These are phyloP conservation scores for Pharmacophagus antenor DNA, from an alignment of 2,888 invertebrate genomes.

Conservation along the genomic window DNA sequence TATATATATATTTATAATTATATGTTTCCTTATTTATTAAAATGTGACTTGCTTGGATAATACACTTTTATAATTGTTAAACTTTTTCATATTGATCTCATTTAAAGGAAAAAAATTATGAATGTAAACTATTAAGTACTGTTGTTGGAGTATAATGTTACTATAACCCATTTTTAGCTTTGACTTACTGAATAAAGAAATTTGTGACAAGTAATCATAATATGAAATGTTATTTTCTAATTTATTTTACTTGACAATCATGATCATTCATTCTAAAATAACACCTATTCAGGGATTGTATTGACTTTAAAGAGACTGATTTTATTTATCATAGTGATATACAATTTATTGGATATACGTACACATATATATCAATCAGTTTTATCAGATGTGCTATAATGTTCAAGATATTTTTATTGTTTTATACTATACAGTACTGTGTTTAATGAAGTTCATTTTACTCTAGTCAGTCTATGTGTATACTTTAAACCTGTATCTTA, in stretches of 20 bases:
- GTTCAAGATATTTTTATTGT: neutral
- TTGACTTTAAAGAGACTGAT: conserved; percentile 50
- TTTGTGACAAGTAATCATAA: too few relatives aligned
- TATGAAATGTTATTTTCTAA: neutral
- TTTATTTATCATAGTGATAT: conserved; percentile 37
- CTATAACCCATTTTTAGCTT: too few relatives aligned
- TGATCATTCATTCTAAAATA: conserved; percentile 1
- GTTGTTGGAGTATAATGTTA: neutral
- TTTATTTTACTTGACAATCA: neutral
- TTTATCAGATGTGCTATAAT: neutral
- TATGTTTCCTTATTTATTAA: too few relatives aligned
- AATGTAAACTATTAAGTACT: conserved; percentile 1
- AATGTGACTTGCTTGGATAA: too few relatives aligned
- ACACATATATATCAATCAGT: neutral
- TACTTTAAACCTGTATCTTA: too few relatives aligned
- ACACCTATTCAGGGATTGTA: conserved; percentile 39
- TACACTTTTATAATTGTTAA: too few relatives aligned
- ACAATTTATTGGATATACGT: neutral
- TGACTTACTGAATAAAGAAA: too few relatives aligned
- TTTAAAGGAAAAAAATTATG: neutral
- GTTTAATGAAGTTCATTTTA: too few relatives aligned
- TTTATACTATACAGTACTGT: too few relatives aligned
- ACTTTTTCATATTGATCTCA: conserved; percentile 2
- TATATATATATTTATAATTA: too few relatives aligned
- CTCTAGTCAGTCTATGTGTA: too few relatives aligned